phyloP scores from a whole-genome alignment of 2,797 vertebrate genomes.

The Helicolenus hilgendorfi region DNA sequence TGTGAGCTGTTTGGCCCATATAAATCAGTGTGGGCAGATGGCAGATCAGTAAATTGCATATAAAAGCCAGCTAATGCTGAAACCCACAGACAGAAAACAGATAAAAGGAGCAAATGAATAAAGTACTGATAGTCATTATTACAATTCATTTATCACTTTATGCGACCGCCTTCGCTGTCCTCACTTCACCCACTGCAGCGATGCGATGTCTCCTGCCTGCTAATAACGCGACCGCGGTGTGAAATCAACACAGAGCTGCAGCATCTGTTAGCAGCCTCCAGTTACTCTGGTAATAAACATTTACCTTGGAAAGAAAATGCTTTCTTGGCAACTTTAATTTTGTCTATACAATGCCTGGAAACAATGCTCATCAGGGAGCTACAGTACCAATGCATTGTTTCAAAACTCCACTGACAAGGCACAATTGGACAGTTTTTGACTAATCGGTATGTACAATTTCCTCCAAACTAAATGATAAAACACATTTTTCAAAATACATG shows the following conservation, averaged over 20 bases:
- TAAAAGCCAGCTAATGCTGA: conserved; percentile 36
- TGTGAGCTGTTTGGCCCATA: conserved; percentile 34
- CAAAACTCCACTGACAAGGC: neutral
- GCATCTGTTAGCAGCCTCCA: conserved; percentile 44
- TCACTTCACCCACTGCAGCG: conserved; percentile 18
- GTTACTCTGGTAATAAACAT: neutral
- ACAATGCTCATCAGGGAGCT: neutral
- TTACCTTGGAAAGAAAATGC: neutral
- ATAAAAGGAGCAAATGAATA: conserved; percentile 50
- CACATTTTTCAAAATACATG: neutral
- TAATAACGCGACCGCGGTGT: conserved; percentile 47
- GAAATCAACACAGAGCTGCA: conserved; percentile 52
- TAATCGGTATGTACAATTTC: neutral
- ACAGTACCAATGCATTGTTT: neutral
- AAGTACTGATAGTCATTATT: conserved; percentile 46
- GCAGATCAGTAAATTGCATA: conserved; percentile 51
- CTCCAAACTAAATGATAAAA: neutral
- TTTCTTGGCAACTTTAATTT: neutral
- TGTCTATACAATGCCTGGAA: neutral
- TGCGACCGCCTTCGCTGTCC: neutral
- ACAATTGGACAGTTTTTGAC: neutral
- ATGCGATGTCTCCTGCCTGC: conserved; percentile 14
- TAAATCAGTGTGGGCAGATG: conserved; percentile 52
- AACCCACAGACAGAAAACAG: conserved; percentile 38
- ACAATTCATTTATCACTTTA: conserved; percentile 42